Conservation (phyloP, 2,888 invertebrate genomes). For the Melanotus villosus region DNA sequence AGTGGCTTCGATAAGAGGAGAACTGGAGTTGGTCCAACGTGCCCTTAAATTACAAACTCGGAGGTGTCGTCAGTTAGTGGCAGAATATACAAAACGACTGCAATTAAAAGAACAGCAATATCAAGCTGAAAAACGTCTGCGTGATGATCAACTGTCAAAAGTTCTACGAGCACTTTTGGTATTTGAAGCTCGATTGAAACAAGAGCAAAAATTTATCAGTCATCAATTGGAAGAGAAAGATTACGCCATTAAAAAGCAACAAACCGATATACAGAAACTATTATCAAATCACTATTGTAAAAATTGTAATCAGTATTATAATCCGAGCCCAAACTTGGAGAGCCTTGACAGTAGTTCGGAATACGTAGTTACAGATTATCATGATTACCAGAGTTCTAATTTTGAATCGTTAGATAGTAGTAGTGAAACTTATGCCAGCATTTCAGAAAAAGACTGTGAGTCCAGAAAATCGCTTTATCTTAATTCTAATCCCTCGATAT, state of each 20-base stretch:
- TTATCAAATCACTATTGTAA: constrained; percentile 70
- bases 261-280: constrained; percentile 78
- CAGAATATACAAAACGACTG: constrained; percentile 75
- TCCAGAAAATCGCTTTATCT: constrained; percentile 53
- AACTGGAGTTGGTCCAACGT: constrained; percentile 78
- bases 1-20: constrained; percentile 73
- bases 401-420: constrained; percentile 66
- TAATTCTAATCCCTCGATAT: constrained; percentile 47
- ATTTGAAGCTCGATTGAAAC: constrained; percentile 79
- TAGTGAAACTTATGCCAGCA: constrained; percentile 65
- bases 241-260: constrained; percentile 79
- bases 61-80: constrained; percentile 78
- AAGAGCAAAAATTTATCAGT: constrained; percentile 81
- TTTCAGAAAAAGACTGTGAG: constrained; percentile 62
- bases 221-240: constrained; percentile 80
- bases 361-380: constrained; percentile 64
- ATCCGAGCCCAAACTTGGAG: constrained; percentile 59
- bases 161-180: constrained; percentile 80
- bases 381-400: constrained; percentile 64
- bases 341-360: constrained; percentile 66
- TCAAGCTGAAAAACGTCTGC: constrained; percentile 74
- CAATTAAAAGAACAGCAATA: constrained; percentile 75
- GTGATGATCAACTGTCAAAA: constrained; percentile 80
- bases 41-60: constrained; percentile 77
- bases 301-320: constrained; percentile 65